Conservation (phyloP, 2,888 invertebrate genomes). For the Hermaeophaga mercurialis region DNA sequence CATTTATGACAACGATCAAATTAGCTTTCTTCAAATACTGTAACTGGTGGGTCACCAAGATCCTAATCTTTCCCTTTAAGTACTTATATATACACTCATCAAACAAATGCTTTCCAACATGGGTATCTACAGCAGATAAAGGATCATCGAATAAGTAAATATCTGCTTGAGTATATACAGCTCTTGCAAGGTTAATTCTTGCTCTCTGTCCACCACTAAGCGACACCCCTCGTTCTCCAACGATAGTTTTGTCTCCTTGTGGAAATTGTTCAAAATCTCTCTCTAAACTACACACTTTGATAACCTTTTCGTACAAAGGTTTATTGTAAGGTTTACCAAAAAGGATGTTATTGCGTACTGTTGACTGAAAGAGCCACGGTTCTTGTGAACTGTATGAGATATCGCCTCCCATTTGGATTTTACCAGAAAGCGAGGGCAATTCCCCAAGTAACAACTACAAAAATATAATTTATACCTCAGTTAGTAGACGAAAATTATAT, state of each 20-base stretch:
- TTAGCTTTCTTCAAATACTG: conserved; percentile 66
- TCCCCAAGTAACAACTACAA: conserved; percentile 51
- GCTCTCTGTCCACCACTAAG: conserved; percentile 83
- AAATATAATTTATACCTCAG: not conserved
- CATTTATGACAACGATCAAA: conserved; percentile 66
- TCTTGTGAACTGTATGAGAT: conserved; percentile 81
- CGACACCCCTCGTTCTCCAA: conserved; percentile 74
- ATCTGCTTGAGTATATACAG: conserved; percentile 80
- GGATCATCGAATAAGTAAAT: conserved; percentile 89
- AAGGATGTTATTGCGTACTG: conserved; percentile 85
- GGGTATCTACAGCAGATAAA: conserved; percentile 84
- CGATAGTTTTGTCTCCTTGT: conserved; percentile 77
- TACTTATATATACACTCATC: conserved; percentile 72
- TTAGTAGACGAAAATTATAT: no score
- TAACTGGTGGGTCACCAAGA: conserved; percentile 75
- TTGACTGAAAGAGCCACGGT: conserved; percentile 82
- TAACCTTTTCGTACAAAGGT: conserved; percentile 57
- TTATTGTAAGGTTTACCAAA: conserved; percentile 64
- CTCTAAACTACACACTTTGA: conserved; percentile 71
- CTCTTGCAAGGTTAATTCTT: conserved; percentile 82
- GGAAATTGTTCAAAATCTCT: conserved; percentile 74
- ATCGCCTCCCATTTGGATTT: conserved; percentile 68
- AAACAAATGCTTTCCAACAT: conserved; percentile 84
- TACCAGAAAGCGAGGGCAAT: conserved; percentile 57
- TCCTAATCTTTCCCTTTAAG: conserved; percentile 67